Percentiles rank a stretch among this genome's conserved stretches.
phyloP scores from a whole-genome alignment of 1,140 invertebrate genomes.

The Drosophila oshimai region DNA sequence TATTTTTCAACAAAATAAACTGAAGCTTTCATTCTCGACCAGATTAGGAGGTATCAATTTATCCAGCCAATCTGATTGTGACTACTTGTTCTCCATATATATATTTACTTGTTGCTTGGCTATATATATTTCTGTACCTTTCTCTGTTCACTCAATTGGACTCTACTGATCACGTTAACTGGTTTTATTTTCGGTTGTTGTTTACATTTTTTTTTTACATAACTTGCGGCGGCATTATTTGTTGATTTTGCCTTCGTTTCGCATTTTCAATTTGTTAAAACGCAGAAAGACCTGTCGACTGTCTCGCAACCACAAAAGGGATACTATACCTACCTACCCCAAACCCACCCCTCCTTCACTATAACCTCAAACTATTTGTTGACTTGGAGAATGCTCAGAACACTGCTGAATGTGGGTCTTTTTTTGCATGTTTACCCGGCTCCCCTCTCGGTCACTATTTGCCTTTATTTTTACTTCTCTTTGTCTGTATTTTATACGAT shows the following conservation, averaged over 20 bases:
- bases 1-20: too few species aligned
- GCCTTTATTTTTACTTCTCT: conserved; percentile 22
- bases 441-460: conserved; percentile 30
- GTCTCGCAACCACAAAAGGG: conserved; percentile 13
- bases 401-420: conserved; percentile 47
- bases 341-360: conserved; percentile 13
- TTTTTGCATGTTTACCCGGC: conserved; percentile 61
- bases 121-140: too few species aligned
- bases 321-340: neutral
- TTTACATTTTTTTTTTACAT: conserved; percentile 50
- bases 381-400: conserved; percentile 27
- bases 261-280: conserved; percentile 51
- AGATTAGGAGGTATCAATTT: too few species aligned
- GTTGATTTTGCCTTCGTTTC: conserved; percentile 9
- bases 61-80: conserved; percentile 1
- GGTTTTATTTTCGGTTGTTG: conserved; percentile 11
- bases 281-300: conserved; percentile 46
- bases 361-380: conserved; percentile 22
- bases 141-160: conserved; percentile 20
- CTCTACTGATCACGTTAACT: conserved; percentile 51
- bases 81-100: neutral
- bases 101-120: neutral
- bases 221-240: conserved; percentile 63
- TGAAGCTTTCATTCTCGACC: too few species aligned
- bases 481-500: conserved; percentile 46